These are phyloP conservation scores for Actinia tenebrosa DNA, from an alignment of 64 coral and sea anemone genomes.

Conservation along the genomic window DNA sequence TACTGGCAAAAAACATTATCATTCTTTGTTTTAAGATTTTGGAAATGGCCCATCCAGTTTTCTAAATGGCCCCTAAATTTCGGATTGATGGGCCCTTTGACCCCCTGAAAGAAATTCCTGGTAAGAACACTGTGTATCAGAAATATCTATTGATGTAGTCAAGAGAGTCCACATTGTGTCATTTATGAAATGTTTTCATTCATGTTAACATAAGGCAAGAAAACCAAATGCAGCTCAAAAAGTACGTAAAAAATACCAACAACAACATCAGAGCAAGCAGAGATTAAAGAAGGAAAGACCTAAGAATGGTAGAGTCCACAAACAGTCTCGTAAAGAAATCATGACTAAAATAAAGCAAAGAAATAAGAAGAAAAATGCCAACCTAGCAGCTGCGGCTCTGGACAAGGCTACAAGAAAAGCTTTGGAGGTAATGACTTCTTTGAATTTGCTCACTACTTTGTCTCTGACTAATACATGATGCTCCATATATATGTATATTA, in stretches of 20 bases:
- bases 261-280: slow-evolving; percentile 73
- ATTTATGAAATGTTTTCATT: not conserved
- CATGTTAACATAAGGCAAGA: slow-evolving; percentile 21
- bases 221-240: slow-evolving; percentile 77
- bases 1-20: no score
- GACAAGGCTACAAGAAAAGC: slow-evolving; percentile 79
- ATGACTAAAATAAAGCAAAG: slow-evolving; percentile 76
- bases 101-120: no score
- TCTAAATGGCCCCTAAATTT: no score
- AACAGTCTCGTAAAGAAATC: slow-evolving; percentile 32
- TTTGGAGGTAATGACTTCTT: slow-evolving; percentile 36
- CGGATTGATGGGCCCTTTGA: no score
- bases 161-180: no score
- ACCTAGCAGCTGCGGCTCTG: slow-evolving; percentile 60
- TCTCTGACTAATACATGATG: no score
- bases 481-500: no score
- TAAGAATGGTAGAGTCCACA: slow-evolving; percentile 54
- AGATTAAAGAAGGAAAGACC: slow-evolving; percentile 59
- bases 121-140: no score
- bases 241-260: slow-evolving; percentile 78
- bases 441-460: not conserved
- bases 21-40: no score
- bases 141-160: no score
- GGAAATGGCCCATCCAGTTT: no score
- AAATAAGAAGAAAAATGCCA: slow-evolving; percentile 46